Percentiles rank a stretch among this genome's conserved stretches.
phyloP scores from a whole-genome alignment of 2,113 vertebrate genomes.

The Stegastes partitus region DNA sequence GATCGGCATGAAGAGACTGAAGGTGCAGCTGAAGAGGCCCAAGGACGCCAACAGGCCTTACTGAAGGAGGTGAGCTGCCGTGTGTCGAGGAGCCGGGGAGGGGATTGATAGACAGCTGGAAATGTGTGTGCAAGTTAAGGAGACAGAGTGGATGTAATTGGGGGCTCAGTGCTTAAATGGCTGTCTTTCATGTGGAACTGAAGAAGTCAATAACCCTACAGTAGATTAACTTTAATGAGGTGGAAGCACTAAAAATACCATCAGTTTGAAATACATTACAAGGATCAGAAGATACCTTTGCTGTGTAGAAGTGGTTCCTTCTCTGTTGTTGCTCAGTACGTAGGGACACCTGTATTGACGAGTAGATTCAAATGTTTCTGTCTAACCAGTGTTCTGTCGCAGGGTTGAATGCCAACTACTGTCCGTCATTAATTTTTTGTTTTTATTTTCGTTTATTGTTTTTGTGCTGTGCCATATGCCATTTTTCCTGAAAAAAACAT shows the following conservation, averaged over 20 bases:
- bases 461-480: constrained; percentile 86
- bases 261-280: constrained; percentile 50
- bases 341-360: constrained; percentile 29
- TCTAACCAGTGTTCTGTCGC: constrained; percentile 79
- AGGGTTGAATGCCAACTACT: constrained; percentile 72
- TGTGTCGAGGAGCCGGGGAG: constrained; percentile 13
- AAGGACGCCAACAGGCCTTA: constrained; percentile 96
- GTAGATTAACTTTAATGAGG: constrained; percentile 72
- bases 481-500: constrained; percentile 84
- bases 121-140: constrained; percentile 53
- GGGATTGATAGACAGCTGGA: constrained; percentile 58
- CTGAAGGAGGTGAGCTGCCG: constrained; percentile 80
- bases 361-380: constrained; percentile 64
- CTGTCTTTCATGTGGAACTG: constrained; percentile 68
- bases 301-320: constrained; percentile 39
- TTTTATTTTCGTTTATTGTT: constrained; percentile 84
- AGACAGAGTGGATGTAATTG: constrained; percentile 65
- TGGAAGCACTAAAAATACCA: constrained; percentile 45
- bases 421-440: constrained; percentile 82
- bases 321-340: constrained; percentile 28
- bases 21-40: constrained; percentile 96
- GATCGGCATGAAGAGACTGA: constrained; percentile 97
- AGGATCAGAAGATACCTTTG: constrained; percentile 32
- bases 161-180: constrained; percentile 50
- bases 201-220: constrained; percentile 68